These are phyloP conservation scores for Apogon hyalosoma DNA, from an alignment of 2,797 vertebrate genomes.

Conservation along the genomic window DNA sequence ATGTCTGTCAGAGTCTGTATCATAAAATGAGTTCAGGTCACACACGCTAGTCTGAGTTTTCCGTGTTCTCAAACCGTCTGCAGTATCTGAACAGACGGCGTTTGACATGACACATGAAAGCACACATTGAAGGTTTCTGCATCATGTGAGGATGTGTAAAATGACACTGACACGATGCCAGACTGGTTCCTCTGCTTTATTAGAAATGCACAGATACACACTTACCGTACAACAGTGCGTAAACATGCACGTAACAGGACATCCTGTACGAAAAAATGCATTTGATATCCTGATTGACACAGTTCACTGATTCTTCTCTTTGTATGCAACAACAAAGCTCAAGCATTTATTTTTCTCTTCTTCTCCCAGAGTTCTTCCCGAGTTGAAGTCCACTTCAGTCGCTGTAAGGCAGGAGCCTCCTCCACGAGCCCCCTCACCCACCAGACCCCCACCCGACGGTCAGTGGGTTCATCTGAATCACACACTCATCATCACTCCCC, in stretches of 20 bases:
- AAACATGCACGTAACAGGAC: slow-evolving; percentile 26
- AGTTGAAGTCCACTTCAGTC: slow-evolving; percentile 37
- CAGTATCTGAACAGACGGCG: neutral
- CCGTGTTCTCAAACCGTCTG: no score
- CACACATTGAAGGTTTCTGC: no score
- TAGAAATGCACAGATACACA: neutral
- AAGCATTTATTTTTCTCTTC: neutral
- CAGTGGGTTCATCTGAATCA: slow-evolving; percentile 18
- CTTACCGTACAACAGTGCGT: slow-evolving; percentile 18
- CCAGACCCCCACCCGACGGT: slow-evolving; percentile 75
- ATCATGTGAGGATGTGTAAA: slow-evolving; percentile 12
- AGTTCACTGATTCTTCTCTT: no score
- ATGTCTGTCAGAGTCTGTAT: slow-evolving; percentile 1
- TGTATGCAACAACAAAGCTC: neutral
- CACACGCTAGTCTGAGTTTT: no score
- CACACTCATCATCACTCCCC: neutral
- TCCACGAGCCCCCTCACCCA: slow-evolving; percentile 50
- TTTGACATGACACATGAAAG: neutral
- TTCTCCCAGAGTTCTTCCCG: slow-evolving; percentile 69
- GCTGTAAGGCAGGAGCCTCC: slow-evolving; percentile 63
- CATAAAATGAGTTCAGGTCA: neutral
- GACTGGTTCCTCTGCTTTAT: slow-evolving; percentile 40
- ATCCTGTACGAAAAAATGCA: slow-evolving; percentile 25
- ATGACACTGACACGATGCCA: slow-evolving; percentile 10
- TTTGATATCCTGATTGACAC: neutral